These are phyloP conservation scores for Molossus alvarezi DNA, from an alignment of 2,797 vertebrate species.

Conservation along the genomic window DNA sequence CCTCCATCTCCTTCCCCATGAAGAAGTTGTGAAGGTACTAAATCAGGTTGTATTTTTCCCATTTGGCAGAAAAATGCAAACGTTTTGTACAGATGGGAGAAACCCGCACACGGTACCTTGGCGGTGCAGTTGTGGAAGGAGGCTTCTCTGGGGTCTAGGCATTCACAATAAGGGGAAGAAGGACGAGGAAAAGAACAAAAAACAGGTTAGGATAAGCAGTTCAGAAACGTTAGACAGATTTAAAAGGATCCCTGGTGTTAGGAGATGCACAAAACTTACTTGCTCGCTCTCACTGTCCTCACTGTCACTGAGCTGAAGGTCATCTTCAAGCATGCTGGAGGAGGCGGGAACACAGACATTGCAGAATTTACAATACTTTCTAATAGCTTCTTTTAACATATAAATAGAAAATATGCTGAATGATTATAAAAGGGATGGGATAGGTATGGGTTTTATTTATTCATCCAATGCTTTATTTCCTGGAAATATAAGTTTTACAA, in stretches of 20 bases:
- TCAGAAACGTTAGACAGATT: constrained; percentile 25
- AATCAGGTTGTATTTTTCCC: background rate
- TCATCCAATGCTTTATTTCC: background rate
- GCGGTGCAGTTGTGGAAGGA: constrained; percentile 87
- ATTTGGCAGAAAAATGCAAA: background rate
- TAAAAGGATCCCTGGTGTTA: constrained; percentile 65
- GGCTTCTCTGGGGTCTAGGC: constrained; percentile 90
- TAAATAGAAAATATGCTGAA: background rate
- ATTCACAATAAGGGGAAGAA: constrained; percentile 82
- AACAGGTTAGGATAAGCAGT: constrained; percentile 84
- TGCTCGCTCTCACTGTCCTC: constrained; percentile 91
- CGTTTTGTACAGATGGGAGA: background rate
- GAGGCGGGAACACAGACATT: constrained; percentile 76
- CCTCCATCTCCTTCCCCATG: background rate
- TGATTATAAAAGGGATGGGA: background rate
- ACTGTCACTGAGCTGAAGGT: constrained; percentile 92
- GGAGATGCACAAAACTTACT: constrained; percentile 87
- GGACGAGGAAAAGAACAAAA: constrained; percentile 80
- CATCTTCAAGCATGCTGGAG: constrained; percentile 91
- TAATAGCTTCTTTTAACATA: background rate
- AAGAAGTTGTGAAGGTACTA: background rate
- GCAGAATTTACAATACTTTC: background rate
- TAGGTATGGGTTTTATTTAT: background rate
- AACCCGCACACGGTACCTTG: constrained; percentile 88
- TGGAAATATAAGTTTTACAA: constrained; percentile 5